Conservation (phyloP, 92 coral and sea anemone species). For the Nematostella vectensis region DNA sequence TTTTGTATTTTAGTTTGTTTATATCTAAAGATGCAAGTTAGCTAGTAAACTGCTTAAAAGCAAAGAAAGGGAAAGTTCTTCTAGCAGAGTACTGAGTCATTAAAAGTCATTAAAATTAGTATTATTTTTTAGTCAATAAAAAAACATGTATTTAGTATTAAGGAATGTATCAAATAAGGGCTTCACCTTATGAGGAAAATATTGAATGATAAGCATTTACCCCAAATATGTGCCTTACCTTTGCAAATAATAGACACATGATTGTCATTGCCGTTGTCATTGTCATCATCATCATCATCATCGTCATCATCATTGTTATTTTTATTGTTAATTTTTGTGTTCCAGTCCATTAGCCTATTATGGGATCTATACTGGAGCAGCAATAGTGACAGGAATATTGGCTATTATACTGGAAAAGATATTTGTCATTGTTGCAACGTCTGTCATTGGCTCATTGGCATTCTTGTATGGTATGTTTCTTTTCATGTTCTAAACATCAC, state of each 20-base stretch:
- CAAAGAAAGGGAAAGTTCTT: no score
- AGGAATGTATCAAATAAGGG: no score
- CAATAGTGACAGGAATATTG: slow-evolving; percentile 56
- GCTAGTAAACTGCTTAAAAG: no score
- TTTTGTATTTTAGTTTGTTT: no score
- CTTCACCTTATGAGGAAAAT: no score
- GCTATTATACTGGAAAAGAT: slow-evolving; percentile 68
- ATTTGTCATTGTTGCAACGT: slow-evolving; percentile 65
- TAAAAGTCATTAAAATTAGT: no score
- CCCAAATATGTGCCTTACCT: no score
- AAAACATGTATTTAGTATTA: no score
- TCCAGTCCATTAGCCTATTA: slow-evolving; percentile 71
- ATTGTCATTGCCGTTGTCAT: slow-evolving; percentile 2
- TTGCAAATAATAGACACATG: neutral
- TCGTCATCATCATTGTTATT: neutral
- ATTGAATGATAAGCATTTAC: no score
- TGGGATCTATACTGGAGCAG: slow-evolving; percentile 60
- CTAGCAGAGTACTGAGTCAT: no score
- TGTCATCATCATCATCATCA: slow-evolving; percentile 2
- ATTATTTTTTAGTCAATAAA: no score
- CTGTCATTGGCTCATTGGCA: slow-evolving; percentile 75
- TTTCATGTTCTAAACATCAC: slow-evolving; percentile 1
- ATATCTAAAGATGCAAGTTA: no score
- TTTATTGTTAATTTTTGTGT: neutral
- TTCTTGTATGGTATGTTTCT: slow-evolving; percentile 66